These are phyloP conservation scores for Melanotaenia pygmaea DNA, from an alignment of 2,797 vertebrate species.

Conservation along the genomic window DNA sequence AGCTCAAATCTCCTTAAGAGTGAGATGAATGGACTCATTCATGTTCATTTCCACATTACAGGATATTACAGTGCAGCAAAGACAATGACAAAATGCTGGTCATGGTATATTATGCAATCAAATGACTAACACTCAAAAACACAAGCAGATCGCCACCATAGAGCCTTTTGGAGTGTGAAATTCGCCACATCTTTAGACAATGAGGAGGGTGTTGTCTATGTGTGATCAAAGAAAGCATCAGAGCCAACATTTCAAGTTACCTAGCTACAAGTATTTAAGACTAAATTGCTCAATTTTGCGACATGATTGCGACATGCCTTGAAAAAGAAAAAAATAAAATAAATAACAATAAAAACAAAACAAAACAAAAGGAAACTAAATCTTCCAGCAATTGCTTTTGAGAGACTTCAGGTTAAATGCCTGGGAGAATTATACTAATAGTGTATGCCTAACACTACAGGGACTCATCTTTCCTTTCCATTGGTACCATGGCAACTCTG, in stretches of 20 bases:
- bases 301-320: conserved; percentile 14
- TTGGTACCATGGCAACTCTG: conserved; percentile 64
- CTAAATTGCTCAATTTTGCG: conserved; percentile 9
- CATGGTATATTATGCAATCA: not conserved
- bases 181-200: not conserved
- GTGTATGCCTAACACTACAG: conserved; percentile 41
- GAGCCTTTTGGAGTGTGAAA: conserved; percentile 3
- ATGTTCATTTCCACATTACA: not conserved
- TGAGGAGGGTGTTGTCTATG: not conserved
- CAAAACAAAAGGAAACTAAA: not conserved
- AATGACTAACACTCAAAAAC: conserved; percentile 8
- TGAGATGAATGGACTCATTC: not conserved
- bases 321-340: conserved; percentile 1
- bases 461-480: conserved; percentile 51
- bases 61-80: conserved; percentile 8
- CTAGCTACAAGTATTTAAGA: conserved; percentile 13
- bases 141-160: not conserved
- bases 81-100: not conserved
- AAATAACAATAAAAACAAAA: too few species aligned
- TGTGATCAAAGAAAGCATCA: conserved; percentile 1
- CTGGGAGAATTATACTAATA: conserved; percentile 56
- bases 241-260: conserved; percentile 13
- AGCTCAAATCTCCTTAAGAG: not conserved
- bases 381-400: conserved; percentile 28
- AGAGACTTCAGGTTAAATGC: conserved; percentile 56